These are phyloP conservation scores for Drosophila melanosoma DNA, from an alignment of 2,888 invertebrate genomes.

Conservation along the genomic window DNA sequence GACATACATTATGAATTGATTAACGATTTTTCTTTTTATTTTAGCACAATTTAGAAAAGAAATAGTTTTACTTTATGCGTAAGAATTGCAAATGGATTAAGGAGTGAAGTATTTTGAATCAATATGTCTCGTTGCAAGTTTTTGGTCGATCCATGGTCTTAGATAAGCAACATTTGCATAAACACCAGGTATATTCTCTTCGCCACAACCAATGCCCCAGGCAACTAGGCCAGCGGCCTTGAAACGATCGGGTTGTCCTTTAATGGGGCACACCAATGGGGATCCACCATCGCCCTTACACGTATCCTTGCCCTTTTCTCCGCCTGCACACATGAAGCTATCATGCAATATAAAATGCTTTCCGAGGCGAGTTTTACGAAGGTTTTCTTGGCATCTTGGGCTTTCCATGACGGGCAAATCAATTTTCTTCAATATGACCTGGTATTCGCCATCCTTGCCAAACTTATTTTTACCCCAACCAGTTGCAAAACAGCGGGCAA, in stretches of 20 bases:
- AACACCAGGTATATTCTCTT: slow-evolving; percentile 89
- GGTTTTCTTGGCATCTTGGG: slow-evolving; percentile 83
- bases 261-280: slow-evolving; percentile 90
- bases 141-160: slow-evolving; percentile 89
- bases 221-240: slow-evolving; percentile 89
- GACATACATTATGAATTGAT: not conserved
- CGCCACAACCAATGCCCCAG: slow-evolving; percentile 93
- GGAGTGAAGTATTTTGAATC: slow-evolving; percentile 65
- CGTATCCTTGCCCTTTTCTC: slow-evolving; percentile 89
- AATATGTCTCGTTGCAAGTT: slow-evolving; percentile 73
- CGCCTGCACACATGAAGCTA: slow-evolving; percentile 92
- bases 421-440: slow-evolving; percentile 89
- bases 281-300: slow-evolving; percentile 93
- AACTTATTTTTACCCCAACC: slow-evolving; percentile 84
- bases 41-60: slow-evolving; percentile 7
- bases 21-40: not conserved
- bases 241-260: slow-evolving; percentile 70
- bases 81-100: slow-evolving; percentile 28
- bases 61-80: not conserved
- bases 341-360: slow-evolving; percentile 88
- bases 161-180: slow-evolving; percentile 89
- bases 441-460: slow-evolving; percentile 86
- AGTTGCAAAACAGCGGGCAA: slow-evolving; percentile 78
- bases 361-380: slow-evolving; percentile 90
- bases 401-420: slow-evolving; percentile 89